A percentile compares a stretch with the other conserved stretches of the same genome.
phyloP scores from a whole-genome alignment of 1,140 invertebrate genomes.

The Sitobion miscanthi region DNA sequence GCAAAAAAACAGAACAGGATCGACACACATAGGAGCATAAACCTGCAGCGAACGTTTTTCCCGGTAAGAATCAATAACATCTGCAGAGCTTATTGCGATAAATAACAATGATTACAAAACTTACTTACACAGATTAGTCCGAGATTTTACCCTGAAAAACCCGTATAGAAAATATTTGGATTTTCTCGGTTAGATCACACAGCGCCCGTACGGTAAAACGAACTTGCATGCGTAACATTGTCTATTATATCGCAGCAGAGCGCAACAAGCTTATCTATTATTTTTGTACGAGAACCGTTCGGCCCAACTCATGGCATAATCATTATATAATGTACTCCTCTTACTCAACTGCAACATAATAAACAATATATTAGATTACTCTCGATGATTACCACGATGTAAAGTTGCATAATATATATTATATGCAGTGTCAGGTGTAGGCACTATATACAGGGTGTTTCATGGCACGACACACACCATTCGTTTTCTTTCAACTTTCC shows the following conservation, averaged over 20 bases:
- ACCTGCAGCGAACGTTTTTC: background rate
- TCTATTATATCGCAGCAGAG: background rate
- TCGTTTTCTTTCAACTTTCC: too few species aligned
- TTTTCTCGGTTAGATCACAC: background rate
- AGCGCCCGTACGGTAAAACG: background rate
- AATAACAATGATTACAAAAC: background rate
- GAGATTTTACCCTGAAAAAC: background rate
- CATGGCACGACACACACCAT: too few species aligned
- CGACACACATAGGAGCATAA: too few species aligned
- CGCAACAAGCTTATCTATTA: too few species aligned
- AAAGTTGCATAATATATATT: background rate
- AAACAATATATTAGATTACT: background rate
- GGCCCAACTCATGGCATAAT: too few species aligned
- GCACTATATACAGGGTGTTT: too few species aligned
- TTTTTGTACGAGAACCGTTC: background rate
- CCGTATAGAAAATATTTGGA: background rate
- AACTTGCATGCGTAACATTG: background rate
- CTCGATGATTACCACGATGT: background rate
- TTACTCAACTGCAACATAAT: background rate
- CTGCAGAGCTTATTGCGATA: background rate
- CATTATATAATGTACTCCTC: background rate
- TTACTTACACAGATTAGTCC: background rate
- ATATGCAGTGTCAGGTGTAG: too few species aligned
- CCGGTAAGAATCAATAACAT: background rate
- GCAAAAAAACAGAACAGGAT: too few species aligned